Conservation (phyloP, 2,113 vertebrate species). For the Chascanopsetta lugubris region DNA sequence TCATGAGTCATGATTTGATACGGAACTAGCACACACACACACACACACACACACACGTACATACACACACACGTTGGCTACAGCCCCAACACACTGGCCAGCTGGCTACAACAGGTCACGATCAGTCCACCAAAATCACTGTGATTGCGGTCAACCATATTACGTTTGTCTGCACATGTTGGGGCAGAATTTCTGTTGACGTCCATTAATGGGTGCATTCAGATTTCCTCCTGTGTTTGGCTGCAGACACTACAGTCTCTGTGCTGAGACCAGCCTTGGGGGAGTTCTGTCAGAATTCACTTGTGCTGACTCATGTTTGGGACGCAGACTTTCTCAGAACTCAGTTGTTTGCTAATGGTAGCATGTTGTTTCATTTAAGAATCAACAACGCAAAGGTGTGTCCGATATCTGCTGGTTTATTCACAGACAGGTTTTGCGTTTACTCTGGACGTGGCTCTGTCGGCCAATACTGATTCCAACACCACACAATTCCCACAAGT, state of each 20-base stretch:
- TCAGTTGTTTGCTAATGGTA: not conserved
- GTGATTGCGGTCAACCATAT: not conserved
- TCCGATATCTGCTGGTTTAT: not conserved
- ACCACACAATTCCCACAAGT: not conserved
- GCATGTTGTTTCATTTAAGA: slow-evolving; percentile 5
- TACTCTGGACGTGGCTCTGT: not conserved
- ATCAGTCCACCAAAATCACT: slow-evolving; percentile 13
- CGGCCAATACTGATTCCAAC: not conserved
- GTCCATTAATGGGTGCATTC: not conserved
- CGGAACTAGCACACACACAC: not conserved
- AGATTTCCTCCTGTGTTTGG: not conserved
- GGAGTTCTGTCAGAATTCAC: slow-evolving; percentile 26
- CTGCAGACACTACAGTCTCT: slow-evolving; percentile 7
- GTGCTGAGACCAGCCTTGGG: not conserved
- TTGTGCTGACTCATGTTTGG: slow-evolving; percentile 34
- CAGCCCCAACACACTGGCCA: not conserved
- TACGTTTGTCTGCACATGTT: not conserved
- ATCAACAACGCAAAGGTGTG: not conserved
- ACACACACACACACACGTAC: not conserved
- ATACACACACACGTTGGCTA: not conserved
- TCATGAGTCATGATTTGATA: slow-evolving; percentile 10
- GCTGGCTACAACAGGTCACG: slow-evolving; percentile 1
- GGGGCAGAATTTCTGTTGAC: slow-evolving; percentile 1
- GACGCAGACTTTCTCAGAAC: slow-evolving; percentile 7
- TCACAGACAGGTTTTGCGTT: not conserved